These are phyloP conservation scores for Trichopria drosophilae DNA, from an alignment of 2,888 invertebrate species.

Conservation along the genomic window DNA sequence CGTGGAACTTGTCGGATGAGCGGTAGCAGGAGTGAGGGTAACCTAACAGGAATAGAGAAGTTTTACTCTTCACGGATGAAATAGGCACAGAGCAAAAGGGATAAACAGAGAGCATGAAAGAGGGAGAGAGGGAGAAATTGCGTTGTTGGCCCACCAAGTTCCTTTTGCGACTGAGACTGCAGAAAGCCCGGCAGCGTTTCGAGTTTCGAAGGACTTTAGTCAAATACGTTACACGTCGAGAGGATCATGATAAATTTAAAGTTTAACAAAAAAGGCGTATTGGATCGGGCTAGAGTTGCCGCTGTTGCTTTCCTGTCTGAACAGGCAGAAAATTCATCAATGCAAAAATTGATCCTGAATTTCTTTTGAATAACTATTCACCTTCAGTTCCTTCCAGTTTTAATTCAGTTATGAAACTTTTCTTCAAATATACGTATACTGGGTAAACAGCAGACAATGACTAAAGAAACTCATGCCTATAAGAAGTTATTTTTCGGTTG, in stretches of 20 bases:
- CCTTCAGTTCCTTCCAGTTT: too few relatives aligned
- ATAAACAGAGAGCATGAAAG: slow-evolving; percentile 8
- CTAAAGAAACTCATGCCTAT: too few relatives aligned
- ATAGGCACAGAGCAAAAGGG: slow-evolving; percentile 19
- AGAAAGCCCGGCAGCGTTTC: slow-evolving; percentile 43
- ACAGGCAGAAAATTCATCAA: too few relatives aligned
- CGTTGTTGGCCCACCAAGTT: slow-evolving; percentile 29
- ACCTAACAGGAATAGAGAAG: slow-evolving; percentile 27
- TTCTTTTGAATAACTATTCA: too few relatives aligned
- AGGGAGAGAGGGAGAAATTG: slow-evolving; percentile 10
- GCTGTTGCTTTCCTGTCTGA: too few relatives aligned
- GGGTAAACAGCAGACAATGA: too few relatives aligned
- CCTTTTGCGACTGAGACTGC: slow-evolving; percentile 27
- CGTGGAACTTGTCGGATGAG: slow-evolving; percentile 37
- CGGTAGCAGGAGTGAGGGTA: slow-evolving; percentile 3
- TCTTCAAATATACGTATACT: too few relatives aligned
- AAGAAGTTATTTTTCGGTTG: too few relatives aligned
- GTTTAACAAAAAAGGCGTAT: too few relatives aligned
- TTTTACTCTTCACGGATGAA: slow-evolving; percentile 25
- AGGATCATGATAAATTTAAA: slow-evolving; percentile 42
- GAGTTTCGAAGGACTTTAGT: slow-evolving; percentile 43
- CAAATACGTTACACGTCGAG: slow-evolving; percentile 39
- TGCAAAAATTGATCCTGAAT: too few relatives aligned
- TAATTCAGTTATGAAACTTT: too few relatives aligned
- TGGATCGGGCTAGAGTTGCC: too few relatives aligned